Percentiles rank a stretch among this genome's conserved stretches.
Evolutionary conservation across 2,888 invertebrate genomes (phyloP).

Genomic region (Campoplex nolae): DNA sequence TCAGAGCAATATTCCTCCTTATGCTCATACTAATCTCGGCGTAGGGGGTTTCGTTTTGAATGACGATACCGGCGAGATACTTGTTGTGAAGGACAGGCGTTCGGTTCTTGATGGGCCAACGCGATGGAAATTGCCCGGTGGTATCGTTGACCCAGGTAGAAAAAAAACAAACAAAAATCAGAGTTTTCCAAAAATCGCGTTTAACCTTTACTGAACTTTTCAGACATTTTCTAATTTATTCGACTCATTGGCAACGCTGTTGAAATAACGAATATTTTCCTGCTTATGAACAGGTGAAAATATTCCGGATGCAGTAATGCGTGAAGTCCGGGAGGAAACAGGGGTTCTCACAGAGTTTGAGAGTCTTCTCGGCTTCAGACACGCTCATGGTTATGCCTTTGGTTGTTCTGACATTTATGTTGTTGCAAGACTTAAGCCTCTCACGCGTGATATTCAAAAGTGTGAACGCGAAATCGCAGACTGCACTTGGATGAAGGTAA

Average conservation of each 20-base stretch:
- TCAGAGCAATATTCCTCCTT: conserved; percentile 89
- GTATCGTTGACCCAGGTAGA: conserved; percentile 93
- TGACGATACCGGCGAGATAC: conserved; percentile 88
- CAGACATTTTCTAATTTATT: not conserved
- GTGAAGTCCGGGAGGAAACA: conserved; percentile 97
- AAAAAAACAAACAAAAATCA: not conserved
- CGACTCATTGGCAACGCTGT: not conserved
- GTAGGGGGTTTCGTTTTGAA: conserved; percentile 95
- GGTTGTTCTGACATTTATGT: conserved; percentile 95
- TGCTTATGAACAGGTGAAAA: conserved; percentile 89
- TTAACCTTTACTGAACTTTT: not conserved
- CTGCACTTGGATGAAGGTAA: conserved; percentile 93
- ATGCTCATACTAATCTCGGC: conserved; percentile 92
- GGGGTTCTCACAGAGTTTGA: conserved; percentile 91
- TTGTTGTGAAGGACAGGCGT: conserved; percentile 93
- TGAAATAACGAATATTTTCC: not conserved
- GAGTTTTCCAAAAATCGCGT: not conserved
- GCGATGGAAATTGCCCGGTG: conserved; percentile 96
- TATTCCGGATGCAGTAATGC: conserved; percentile 91
- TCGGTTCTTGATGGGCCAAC: conserved; percentile 55
- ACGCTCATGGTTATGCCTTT: conserved; percentile 91
- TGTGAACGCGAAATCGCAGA: conserved; percentile 92
- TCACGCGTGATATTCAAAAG: conserved; percentile 87
- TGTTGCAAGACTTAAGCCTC: conserved; percentile 90
- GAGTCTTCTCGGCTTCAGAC: conserved; percentile 91